Evolutionary conservation across 2,113 vertebrate species (phyloP).

Genomic region (Felis chaus): DNA sequence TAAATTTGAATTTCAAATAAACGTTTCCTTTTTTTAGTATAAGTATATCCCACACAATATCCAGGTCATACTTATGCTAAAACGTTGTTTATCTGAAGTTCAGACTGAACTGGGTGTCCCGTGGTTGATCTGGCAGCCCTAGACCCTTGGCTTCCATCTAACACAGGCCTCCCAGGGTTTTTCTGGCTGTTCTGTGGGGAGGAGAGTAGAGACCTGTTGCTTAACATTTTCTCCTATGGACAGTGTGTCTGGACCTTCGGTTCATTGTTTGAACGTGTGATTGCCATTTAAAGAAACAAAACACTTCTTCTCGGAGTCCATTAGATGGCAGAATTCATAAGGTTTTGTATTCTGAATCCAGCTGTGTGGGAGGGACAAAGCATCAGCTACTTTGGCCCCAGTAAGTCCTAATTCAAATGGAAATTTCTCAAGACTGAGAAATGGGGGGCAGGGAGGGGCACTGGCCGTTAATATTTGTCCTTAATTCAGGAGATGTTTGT

Average conservation of each 20-base stretch:
- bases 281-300: not conserved
- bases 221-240: rapidly evolving
- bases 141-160: not conserved
- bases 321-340: conserved; percentile 49
- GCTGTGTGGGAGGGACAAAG: not conserved
- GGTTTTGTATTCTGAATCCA: not conserved
- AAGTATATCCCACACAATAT: not conserved
- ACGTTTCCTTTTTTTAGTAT: not conserved
- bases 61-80: not conserved
- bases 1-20: not conserved
- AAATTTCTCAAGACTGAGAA: not conserved
- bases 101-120: not conserved
- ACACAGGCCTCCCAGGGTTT: not conserved
- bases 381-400: not conserved
- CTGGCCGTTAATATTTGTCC: not conserved
- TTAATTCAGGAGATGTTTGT: not conserved
- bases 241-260: not conserved
- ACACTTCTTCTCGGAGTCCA: not conserved
- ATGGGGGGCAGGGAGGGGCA: not conserved
- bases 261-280: not conserved
- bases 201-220: not conserved
- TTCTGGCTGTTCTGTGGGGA: not conserved
- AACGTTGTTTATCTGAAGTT: not conserved
- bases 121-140: too few relatives aligned
- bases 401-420: not conserved